A percentile compares a stretch with the other conserved stretches of the same genome.
Conservation (phyloP, 2,113 vertebrate species). For the Spermophilus dauricus region DNA sequence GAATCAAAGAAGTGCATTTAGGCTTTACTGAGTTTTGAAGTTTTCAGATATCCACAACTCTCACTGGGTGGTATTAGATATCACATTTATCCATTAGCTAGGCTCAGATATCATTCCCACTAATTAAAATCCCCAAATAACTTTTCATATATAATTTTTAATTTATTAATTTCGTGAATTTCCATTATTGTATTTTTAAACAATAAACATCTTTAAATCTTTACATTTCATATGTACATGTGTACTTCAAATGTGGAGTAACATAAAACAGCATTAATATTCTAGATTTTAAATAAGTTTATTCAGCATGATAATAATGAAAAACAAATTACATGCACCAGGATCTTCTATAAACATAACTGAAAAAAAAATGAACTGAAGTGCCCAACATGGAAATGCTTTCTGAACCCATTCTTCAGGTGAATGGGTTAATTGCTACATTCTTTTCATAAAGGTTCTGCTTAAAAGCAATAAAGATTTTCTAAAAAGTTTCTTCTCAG, state of each 20-base stretch:
- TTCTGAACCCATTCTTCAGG: background rate
- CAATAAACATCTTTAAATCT: background rate
- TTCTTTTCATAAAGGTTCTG: conserved; percentile 1
- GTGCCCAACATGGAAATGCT: background rate
- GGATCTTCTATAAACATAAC: background rate
- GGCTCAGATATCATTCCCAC: background rate
- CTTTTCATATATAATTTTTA: background rate
- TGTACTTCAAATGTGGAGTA: background rate
- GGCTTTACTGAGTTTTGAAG: background rate
- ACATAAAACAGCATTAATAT: background rate
- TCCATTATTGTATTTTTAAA: background rate
- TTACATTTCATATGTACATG: background rate
- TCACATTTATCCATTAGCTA: background rate
- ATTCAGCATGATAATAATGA: background rate
- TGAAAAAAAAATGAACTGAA: background rate
- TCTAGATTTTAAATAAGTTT: conserved; percentile 32
- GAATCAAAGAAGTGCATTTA: background rate
- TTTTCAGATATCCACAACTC: background rate
- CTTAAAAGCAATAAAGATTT: conserved; percentile 53
- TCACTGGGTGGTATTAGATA: background rate
- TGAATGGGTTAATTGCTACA: background rate
- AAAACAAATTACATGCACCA: background rate
- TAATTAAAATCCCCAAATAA: background rate
- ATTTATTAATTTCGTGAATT: background rate
- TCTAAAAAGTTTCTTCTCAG: too few relatives aligned